Evolutionary conservation across 1,140 invertebrate species (phyloP), one percentile per base, ranked within the genome.

Genomic region (Potamilus streckersoni): DNA sequence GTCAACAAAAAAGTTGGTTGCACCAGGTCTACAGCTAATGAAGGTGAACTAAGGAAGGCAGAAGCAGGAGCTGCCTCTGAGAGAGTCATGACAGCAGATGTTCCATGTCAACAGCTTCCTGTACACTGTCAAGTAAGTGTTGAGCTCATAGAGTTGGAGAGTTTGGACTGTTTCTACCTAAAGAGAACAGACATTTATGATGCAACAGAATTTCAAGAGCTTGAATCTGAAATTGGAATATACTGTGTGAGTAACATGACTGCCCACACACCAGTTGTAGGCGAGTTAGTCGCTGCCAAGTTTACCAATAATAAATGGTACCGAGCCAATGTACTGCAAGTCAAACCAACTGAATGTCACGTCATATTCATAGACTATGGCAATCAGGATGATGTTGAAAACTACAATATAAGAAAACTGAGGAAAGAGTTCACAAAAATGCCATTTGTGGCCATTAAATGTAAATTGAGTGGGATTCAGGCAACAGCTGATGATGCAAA

Each of bases 291-390:
- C 4, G 73, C 67, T 23, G 68, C 66, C 6, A 20, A 57, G n/a
- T 75, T 58, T 31, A 65, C 65, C 23, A 60, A 69, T 58, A 68
- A 65, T 8, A 61, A 27, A 55, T 75, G 73, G 73, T 75, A 75
- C 64, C 66, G 73, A 15, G 73, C 66, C 59, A 75, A 64, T 63
- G 55, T 75, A 17, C 2, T 69, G 19, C 58, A 57, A 19, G 19
- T 19, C 19, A 61, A 31, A 38, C 15, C 11, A n/a, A 61, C 56
- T 58, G 38, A 0, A 12, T 49, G 62, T 8, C 23, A 56, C 3
- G 73, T 75, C 17, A 31, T n/a, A 15, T 57, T 75, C 1, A 49
- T 75, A 56, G 73, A 75, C 65, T 75, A 64, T n/a, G 73, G 73
- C 3, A 75, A 75, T 61, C 59, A 62, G 58, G 73, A 62, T 27